These are phyloP conservation scores for Catocala sponsa DNA, from an alignment of 2,888 invertebrate genomes.

Conservation along the genomic window DNA sequence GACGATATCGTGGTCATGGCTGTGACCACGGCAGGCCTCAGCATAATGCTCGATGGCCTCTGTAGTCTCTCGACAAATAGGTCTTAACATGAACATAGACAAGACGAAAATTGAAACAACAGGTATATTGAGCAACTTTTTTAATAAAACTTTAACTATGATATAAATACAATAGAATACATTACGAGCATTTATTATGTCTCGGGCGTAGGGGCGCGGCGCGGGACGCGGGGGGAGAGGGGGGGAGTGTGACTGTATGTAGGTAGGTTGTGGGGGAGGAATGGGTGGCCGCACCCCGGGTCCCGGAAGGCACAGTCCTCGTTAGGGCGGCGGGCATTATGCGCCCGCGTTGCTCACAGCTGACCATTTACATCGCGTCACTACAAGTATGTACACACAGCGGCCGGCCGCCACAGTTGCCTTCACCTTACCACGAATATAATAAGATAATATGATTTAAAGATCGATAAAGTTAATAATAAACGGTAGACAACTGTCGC, in stretches of 20 bases:
- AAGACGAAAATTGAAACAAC: conserved; percentile 44
- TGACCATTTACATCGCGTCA: conserved; percentile 33
- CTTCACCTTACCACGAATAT: not conserved
- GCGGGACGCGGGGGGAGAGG: conserved; percentile 7
- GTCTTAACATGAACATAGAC: too few relatives aligned
- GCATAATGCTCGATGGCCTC: too few relatives aligned
- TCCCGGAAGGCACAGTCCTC: conserved; percentile 80
- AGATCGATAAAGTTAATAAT: conserved; percentile 11
- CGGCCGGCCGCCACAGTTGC: conserved; percentile 1
- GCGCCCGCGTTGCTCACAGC: conserved; percentile 46
- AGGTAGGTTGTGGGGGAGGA: not conserved
- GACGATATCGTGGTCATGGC: too few relatives aligned
- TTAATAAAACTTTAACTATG: conserved; percentile 84
- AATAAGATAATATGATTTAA: conserved; percentile 16
- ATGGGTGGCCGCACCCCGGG: conserved; percentile 47
- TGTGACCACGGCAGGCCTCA: too few relatives aligned
- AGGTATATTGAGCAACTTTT: conserved; percentile 82
- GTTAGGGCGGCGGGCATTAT: conserved; percentile 53
- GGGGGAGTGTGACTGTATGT: conserved; percentile 3
- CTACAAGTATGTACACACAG: conserved; percentile 30
- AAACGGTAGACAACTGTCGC: conserved; percentile 8
- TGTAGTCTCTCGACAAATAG: too few relatives aligned
- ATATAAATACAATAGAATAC: conserved; percentile 85
- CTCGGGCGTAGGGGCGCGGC: conserved; percentile 61
- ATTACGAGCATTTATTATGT: conserved; percentile 81